Evolutionary conservation across 2,888 invertebrate species (phyloP).

Genomic region (Thereva nobilitata): DNA sequence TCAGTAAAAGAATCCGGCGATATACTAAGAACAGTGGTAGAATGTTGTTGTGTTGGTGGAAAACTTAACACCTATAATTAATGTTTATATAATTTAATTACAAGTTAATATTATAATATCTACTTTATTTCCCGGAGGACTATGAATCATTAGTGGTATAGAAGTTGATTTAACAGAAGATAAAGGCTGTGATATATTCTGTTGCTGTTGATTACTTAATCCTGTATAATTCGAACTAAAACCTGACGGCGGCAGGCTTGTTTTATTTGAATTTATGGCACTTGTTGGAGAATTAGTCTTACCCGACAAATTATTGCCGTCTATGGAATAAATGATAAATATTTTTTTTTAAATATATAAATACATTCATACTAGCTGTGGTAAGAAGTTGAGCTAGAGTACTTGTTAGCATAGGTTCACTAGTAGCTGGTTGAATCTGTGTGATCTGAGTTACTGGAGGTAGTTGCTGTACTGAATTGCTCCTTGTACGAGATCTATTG

Average conservation of each 20-base stretch:
- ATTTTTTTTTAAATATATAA: slow-evolving; percentile 3
- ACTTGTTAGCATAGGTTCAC: slow-evolving; percentile 77
- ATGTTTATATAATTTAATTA: slow-evolving; percentile 2
- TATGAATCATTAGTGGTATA: slow-evolving; percentile 51
- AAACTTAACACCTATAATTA: slow-evolving; percentile 50
- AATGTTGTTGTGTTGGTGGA: slow-evolving; percentile 43
- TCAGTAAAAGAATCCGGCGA: slow-evolving; percentile 57
- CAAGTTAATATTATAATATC: neutral
- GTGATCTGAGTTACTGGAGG: slow-evolving; percentile 47
- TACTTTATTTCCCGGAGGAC: slow-evolving; percentile 51
- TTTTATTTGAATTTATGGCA: slow-evolving; percentile 46
- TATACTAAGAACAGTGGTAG: slow-evolving; percentile 39
- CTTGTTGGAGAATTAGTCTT: slow-evolving; percentile 49
- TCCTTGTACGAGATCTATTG: slow-evolving; percentile 39
- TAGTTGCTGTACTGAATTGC: slow-evolving; percentile 44
- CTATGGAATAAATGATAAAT: neutral
- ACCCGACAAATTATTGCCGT: slow-evolving; percentile 33
- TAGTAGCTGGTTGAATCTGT: slow-evolving; percentile 73
- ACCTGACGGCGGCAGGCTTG: slow-evolving; percentile 39
- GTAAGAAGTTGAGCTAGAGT: slow-evolving; percentile 84
- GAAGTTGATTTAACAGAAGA: slow-evolving; percentile 57
- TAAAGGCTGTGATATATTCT: slow-evolving; percentile 42
- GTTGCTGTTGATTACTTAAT: slow-evolving; percentile 43
- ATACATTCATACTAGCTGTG: slow-evolving; percentile 45
- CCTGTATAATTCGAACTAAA: slow-evolving; percentile 38